phyloP scores from a whole-genome alignment of 2,797 vertebrate genomes.

The Periophthalmus magnuspinnatus region DNA sequence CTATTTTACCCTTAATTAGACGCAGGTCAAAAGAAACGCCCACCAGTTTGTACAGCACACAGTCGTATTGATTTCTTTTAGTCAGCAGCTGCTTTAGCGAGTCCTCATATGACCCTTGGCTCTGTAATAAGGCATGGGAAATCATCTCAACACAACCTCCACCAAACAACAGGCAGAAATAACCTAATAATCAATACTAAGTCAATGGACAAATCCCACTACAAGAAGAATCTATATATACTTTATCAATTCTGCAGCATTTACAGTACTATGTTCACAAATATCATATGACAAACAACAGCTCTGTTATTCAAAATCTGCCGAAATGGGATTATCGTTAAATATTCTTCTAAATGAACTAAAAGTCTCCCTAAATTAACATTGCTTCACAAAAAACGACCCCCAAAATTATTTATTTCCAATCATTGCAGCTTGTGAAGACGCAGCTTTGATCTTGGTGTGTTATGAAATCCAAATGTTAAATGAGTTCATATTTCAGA shows the following conservation, averaged over 20 bases:
- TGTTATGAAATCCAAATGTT: slow-evolving; percentile 2
- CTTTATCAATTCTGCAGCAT: background rate
- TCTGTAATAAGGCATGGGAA: slow-evolving; percentile 56
- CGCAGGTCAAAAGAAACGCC: slow-evolving; percentile 28
- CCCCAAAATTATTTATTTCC: slow-evolving; percentile 3
- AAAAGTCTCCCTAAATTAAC: background rate
- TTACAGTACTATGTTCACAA: background rate
- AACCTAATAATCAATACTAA: slow-evolving; percentile 25
- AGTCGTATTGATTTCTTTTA: slow-evolving; percentile 62
- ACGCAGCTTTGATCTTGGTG: slow-evolving; percentile 4
- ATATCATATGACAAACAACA: background rate
- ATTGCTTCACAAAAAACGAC: background rate
- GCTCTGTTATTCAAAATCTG: background rate
- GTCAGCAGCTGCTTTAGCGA: slow-evolving; percentile 55
- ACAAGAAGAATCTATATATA: background rate
- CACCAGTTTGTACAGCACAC: slow-evolving; percentile 15
- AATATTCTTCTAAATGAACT: no score
- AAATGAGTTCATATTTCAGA: slow-evolving; percentile 1
- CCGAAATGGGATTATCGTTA: background rate
- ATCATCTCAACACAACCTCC: background rate
- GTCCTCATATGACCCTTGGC: slow-evolving; percentile 49
- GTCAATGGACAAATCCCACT: background rate
- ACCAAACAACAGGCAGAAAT: slow-evolving; percentile 16
- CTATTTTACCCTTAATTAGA: slow-evolving; percentile 58
- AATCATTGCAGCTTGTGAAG: background rate